These are phyloP conservation scores for Thamnophis sirtalis DNA, from an alignment of 2,113 vertebrate species.

Conservation along the genomic window DNA sequence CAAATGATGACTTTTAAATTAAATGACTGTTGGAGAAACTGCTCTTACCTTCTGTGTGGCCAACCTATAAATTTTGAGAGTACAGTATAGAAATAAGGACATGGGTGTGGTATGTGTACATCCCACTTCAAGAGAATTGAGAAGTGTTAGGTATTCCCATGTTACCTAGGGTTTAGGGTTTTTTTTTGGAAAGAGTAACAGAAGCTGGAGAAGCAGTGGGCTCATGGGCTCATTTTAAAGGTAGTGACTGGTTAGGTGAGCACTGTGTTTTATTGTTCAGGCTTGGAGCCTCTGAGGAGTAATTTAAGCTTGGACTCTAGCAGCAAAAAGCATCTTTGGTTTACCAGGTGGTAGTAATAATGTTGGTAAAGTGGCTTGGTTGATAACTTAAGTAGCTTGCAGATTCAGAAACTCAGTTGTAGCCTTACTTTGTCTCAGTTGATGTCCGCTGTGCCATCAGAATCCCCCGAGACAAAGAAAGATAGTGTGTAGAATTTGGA, in stretches of 20 bases:
- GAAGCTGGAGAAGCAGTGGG: background rate
- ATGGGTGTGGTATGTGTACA: background rate
- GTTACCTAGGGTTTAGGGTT: background rate
- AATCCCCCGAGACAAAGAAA: background rate
- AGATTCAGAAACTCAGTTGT: background rate
- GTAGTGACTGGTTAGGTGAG: background rate
- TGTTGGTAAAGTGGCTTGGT: background rate
- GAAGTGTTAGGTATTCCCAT: background rate
- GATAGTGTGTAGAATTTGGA: rapidly evolving
- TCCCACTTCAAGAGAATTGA: background rate
- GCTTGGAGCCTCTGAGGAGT: background rate
- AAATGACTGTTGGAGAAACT: background rate
- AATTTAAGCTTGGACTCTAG: background rate
- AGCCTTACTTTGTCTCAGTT: background rate
- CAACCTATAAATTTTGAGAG: background rate
- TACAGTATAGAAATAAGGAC: background rate
- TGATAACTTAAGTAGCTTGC: background rate
- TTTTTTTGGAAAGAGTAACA: background rate
- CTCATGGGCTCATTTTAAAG: background rate
- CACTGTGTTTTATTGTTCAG: background rate
- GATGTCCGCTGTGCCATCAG: background rate
- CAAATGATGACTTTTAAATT: background rate
- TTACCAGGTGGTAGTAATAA: background rate
- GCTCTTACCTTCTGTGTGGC: background rate
- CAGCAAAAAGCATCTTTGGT: background rate